Evolutionary conservation across 2,888 invertebrate species (phyloP).

Genomic region (Hydrotaea diabolus): DNA sequence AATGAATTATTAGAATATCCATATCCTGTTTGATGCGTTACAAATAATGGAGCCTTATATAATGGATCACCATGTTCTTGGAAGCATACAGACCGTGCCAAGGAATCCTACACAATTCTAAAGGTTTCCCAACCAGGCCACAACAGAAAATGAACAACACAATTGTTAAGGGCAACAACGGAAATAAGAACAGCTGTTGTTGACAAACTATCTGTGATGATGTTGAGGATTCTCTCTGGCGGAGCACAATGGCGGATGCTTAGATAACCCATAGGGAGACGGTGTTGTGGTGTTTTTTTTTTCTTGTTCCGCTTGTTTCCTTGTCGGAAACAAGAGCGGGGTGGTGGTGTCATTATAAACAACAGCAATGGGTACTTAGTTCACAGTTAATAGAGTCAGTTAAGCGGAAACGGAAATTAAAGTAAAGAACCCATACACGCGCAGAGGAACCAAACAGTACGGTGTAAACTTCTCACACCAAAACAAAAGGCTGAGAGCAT

Average conservation of each 20-base stretch:
- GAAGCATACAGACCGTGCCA: not conserved
- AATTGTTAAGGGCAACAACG: conserved; percentile 19
- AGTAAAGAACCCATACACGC: not conserved
- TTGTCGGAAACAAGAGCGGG: conserved; percentile 36
- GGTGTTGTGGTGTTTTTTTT: not conserved
- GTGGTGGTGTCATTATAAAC: conserved; percentile 31
- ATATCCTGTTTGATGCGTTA: conserved; percentile 18
- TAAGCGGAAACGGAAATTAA: conserved; percentile 44
- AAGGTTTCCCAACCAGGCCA: not conserved
- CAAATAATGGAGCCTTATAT: not conserved
- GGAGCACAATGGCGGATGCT: too few species aligned
- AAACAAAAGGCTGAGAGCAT: too few species aligned
- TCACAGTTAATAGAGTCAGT: conserved; percentile 50
- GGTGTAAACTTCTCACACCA: conserved; percentile 9
- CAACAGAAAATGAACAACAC: not conserved
- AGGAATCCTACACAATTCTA: not conserved
- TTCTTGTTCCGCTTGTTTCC: not conserved
- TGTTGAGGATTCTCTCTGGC: too few species aligned
- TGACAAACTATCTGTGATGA: conserved; percentile 48
- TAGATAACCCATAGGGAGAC: not conserved
- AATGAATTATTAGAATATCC: conserved; percentile 33
- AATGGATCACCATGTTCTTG: not conserved
- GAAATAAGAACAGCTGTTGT: conserved; percentile 50
- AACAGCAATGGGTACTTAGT: conserved; percentile 29
- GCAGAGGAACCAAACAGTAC: not conserved